A percentile compares a stretch with the other conserved stretches of the same genome.
Evolutionary conservation across 53 echinoderm and acorn worm species (phyloP).

Genomic region (Apostichopus leukothele): DNA sequence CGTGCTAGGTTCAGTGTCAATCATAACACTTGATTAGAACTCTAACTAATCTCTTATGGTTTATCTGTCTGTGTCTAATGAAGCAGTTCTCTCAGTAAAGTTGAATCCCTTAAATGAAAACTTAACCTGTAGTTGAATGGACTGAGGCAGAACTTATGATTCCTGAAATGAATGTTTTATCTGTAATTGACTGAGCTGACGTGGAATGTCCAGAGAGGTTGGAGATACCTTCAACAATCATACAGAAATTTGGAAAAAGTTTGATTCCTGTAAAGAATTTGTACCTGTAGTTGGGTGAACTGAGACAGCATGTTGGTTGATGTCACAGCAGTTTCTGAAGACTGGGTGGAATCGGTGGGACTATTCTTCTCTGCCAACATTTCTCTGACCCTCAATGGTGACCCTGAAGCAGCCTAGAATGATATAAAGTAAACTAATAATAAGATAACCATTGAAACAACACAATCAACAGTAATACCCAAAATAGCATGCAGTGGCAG

Average conservation of each 20-base stretch:
- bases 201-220: no score
- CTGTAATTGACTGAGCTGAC: background rate
- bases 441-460: no score
- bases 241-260: no score
- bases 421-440: no score
- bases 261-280: background rate
- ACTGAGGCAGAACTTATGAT: background rate
- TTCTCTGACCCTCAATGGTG: slow-evolving; percentile 31
- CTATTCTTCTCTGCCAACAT: slow-evolving; percentile 24
- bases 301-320: slow-evolving; percentile 25
- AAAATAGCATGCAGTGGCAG: no score
- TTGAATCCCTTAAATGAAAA: background rate
- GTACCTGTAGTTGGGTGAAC: background rate
- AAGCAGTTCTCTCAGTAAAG: background rate
- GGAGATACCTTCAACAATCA: no score
- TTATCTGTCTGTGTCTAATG: background rate
- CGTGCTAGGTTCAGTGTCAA: no score
- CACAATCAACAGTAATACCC: no score
- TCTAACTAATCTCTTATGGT: background rate
- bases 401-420: background rate
- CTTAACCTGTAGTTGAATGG: background rate
- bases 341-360: slow-evolving; percentile 16
- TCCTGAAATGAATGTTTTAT: background rate
- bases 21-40: background rate
- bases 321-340: slow-evolving; percentile 18